phyloP scores from a whole-genome alignment of 2,797 vertebrate species.

The Ctenopoma kingsleyae region DNA sequence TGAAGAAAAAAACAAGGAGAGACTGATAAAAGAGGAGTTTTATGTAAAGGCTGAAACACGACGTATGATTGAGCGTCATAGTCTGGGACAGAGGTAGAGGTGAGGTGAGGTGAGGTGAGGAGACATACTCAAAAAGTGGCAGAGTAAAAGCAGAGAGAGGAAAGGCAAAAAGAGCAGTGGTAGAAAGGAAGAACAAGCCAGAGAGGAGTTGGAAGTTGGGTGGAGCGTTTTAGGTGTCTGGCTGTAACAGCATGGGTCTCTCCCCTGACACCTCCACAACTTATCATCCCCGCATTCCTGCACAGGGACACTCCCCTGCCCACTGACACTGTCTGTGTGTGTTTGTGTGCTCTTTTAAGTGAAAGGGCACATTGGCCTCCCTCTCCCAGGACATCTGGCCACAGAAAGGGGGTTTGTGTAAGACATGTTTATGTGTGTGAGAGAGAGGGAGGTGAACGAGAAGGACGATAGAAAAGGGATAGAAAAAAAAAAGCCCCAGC shows the following conservation, averaged over 20 bases:
- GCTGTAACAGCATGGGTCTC: constrained; percentile 79
- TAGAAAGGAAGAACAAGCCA: constrained; percentile 12
- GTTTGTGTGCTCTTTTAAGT: constrained; percentile 64
- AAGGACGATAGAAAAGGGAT: constrained; percentile 7
- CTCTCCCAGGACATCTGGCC: constrained; percentile 76
- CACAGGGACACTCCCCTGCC: constrained; percentile 82
- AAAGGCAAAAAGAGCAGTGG: background rate
- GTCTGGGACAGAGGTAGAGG: constrained; percentile 16
- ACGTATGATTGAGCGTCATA: constrained; percentile 12
- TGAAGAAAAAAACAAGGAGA: constrained; percentile 35
- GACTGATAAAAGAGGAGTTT: constrained; percentile 39
- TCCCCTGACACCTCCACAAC: constrained; percentile 81
- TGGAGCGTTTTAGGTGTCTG: constrained; percentile 80
- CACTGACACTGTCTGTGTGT: constrained; percentile 62
- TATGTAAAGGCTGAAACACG: constrained; percentile 34
- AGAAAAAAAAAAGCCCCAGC: constrained; percentile 40
- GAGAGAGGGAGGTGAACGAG: constrained; percentile 3
- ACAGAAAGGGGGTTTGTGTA: constrained; percentile 62
- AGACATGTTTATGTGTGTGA: constrained; percentile 67
- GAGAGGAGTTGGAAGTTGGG: constrained; percentile 60
- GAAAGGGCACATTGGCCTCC: constrained; percentile 73
- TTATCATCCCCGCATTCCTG: constrained; percentile 84
- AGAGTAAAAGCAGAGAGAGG: background rate
- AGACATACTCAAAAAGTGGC: constrained; percentile 2
- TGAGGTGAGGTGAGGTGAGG: constrained; percentile 10